These are phyloP conservation scores for Lucifuga dentata DNA, from an alignment of 2,113 vertebrate species.

Conservation along the genomic window DNA sequence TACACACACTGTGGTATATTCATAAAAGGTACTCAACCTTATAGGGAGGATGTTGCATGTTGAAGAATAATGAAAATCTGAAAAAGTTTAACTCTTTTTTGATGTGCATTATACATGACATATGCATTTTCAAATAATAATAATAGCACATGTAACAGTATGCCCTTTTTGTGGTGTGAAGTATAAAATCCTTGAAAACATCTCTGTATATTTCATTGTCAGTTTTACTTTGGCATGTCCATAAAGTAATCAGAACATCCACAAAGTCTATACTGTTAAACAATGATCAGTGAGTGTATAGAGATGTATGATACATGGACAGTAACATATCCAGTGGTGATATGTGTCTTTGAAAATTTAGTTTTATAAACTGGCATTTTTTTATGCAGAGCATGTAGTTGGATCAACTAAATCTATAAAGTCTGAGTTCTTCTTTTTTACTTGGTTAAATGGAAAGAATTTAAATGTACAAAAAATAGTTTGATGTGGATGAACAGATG, in stretches of 20 bases:
- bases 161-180: not conserved
- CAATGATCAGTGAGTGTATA: not conserved
- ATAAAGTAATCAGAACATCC: not conserved
- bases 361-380: conserved; percentile 1
- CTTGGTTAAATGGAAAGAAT: not conserved
- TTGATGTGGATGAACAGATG: too few relatives aligned
- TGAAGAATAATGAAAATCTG: conserved; percentile 31
- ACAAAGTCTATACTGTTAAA: not conserved
- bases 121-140: not conserved
- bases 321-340: conserved; percentile 42
- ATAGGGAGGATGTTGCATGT: conserved; percentile 35
- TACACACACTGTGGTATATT: too few relatives aligned
- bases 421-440: not conserved
- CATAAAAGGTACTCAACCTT: conserved; percentile 57
- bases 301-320: not conserved
- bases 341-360: not conserved
- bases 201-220: conserved; percentile 31
- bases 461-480: too few relatives aligned
- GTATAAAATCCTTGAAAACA: not conserved
- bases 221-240: not conserved
- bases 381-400: too few relatives aligned
- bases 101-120: not conserved
- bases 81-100: not conserved
- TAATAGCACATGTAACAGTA: not conserved
- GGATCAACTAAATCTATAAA: too few relatives aligned